Evolutionary conservation across 2,113 vertebrate species (phyloP).

Genomic region (Oryzias woworae): DNA sequence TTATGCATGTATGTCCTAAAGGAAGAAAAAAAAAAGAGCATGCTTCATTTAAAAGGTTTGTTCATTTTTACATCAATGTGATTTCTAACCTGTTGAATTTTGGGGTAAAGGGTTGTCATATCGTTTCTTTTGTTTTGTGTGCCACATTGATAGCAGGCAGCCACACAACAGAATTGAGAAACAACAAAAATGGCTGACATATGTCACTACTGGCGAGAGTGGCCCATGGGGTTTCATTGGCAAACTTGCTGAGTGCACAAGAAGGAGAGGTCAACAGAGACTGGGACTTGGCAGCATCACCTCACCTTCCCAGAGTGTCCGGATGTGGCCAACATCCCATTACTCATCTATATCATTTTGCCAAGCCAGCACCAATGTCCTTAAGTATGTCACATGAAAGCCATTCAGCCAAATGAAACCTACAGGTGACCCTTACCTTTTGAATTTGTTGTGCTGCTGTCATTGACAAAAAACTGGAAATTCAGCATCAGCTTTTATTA

Average conservation of each 20-base stretch:
- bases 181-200: conserved; percentile 56
- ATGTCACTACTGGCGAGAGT: conserved; percentile 43
- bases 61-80: conserved; percentile 9
- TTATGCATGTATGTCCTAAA: conserved; percentile 54
- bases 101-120: neutral
- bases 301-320: conserved; percentile 73
- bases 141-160: conserved; percentile 7
- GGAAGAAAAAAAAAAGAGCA: conserved; percentile 13
- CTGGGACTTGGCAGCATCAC: conserved; percentile 69
- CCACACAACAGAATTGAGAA: conserved; percentile 28
- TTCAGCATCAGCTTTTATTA: too few species aligned
- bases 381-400: conserved; percentile 74
- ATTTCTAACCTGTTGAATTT: conserved; percentile 13
- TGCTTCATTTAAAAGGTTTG: neutral
- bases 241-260: conserved; percentile 69
- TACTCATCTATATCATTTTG: conserved; percentile 76
- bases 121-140: neutral
- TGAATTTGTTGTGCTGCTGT: conserved; percentile 13
- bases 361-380: conserved; percentile 72
- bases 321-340: conserved; percentile 73
- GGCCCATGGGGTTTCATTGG: conserved; percentile 52
- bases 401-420: conserved; percentile 66
- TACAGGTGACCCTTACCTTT: conserved; percentile 53
- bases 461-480: neutral
- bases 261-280: conserved; percentile 71